Percentiles rank a stretch among this genome's conserved stretches.
These are phyloP conservation scores for Gnathonemus echidnorhynchus DNA, from an alignment of 2,113 vertebrate species.

Conservation along the genomic window DNA sequence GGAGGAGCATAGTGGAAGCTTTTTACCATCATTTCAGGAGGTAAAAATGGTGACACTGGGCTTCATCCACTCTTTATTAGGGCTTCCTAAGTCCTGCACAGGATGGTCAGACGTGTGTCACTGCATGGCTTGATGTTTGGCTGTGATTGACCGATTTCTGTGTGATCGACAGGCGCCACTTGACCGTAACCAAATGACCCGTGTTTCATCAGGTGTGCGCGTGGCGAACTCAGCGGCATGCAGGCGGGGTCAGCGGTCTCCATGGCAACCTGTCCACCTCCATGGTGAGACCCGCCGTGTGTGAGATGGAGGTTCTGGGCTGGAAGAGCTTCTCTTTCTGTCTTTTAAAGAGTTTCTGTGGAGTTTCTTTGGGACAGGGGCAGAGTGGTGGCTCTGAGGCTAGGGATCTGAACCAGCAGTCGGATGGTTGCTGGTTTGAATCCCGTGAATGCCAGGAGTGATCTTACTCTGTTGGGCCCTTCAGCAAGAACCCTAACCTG, in stretches of 20 bases:
- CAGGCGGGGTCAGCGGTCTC: conserved; percentile 35
- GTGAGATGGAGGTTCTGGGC: conserved; percentile 18
- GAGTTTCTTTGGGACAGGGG: background rate
- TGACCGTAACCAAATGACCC: conserved; percentile 33
- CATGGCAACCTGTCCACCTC: conserved; percentile 43
- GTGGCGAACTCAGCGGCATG: conserved; percentile 32
- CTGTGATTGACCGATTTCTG: conserved; percentile 22
- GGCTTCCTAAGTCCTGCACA: background rate
- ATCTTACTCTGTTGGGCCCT: too few species aligned
- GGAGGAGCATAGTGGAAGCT: background rate
- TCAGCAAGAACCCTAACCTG: too few species aligned
- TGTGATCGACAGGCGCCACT: conserved; percentile 23
- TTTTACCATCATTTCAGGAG: background rate
- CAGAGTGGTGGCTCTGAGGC: too few species aligned
- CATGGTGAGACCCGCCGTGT: conserved; percentile 39
- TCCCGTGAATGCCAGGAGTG: too few species aligned
- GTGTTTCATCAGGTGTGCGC: conserved; percentile 41
- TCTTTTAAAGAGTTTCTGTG: background rate
- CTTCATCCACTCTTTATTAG: background rate
- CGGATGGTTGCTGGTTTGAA: too few species aligned
- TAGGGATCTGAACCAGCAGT: too few species aligned
- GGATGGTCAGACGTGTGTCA: background rate
- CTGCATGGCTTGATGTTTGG: background rate
- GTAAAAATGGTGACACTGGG: background rate
- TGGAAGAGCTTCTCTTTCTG: background rate